Evolutionary conservation across 2,888 invertebrate species (phyloP), one percentile per base, ranked within the genome.

Genomic region (Petrophora chlorosata): DNA sequence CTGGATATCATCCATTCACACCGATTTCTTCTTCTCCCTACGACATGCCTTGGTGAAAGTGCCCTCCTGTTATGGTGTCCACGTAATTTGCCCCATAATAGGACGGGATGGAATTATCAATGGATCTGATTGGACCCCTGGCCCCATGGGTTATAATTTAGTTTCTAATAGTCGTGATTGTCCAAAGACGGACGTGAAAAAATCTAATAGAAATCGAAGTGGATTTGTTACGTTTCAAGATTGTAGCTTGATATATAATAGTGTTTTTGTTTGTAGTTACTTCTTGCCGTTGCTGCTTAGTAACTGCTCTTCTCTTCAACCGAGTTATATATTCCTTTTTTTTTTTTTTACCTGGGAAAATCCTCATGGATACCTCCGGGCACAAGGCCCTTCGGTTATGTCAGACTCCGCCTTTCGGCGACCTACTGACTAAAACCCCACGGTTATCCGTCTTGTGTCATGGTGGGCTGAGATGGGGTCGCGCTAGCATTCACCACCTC

Each of bases 81-180:
- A 63, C 59, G 65, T 76, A 79, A 79, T 79, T 81, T 76, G 71
- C 60, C 50, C 76, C 75, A 66, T 82, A 81, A 81, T 74, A 74
- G 70, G 70, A 63, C 70, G 75, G 73, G 59, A 74, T 76, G 73
- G 71, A 73, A 76, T 76, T 72, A 75, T 76, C 73, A 75, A 76
- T 71, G 56, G 61, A 33, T 49, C 60, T 73, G 70, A 77, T 76
- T 74, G 69, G 65, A 57, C 34, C 41, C 54, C 38, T 32, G 53
- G 60, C 59, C 41, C 46, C n/a, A 28, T 43, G 52, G 50, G 38
- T 70, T 67, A 67, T 69, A 67, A 68, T 70, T 65, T 65, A 49
- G 57, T 58, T 53, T 46, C 58, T 51, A 58, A 56, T 57, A 48
- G 33, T 29, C 47, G 58, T 61, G 54, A 58, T 40, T 50, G 47